A percentile compares a stretch with the other conserved stretches of the same genome.
Evolutionary conservation across 2,797 vertebrate genomes (phyloP).

Genomic region (Sylvilagus floridanus): DNA sequence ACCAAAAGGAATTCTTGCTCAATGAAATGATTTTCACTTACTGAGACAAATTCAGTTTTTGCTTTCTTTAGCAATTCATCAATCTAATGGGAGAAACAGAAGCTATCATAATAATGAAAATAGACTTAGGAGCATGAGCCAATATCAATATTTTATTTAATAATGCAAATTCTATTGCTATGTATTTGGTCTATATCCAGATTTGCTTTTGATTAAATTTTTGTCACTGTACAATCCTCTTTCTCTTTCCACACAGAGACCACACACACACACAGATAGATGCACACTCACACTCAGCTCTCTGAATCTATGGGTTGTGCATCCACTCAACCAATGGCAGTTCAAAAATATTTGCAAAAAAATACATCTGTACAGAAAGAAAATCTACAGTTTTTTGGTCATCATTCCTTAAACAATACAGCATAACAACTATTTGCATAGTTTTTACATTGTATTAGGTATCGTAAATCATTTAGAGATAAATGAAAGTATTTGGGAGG

Average conservation of each 20-base stretch:
- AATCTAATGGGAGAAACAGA: conserved; percentile 76
- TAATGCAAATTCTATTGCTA: conserved; percentile 69
- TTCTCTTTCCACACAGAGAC: not conserved
- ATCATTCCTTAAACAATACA: no score
- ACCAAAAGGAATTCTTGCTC: conserved; percentile 62
- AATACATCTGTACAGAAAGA: no score
- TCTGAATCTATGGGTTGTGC: no score
- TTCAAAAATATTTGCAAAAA: no score
- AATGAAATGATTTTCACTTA: conserved; percentile 75
- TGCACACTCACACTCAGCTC: not conserved
- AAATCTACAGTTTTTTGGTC: no score
- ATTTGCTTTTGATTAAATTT: conserved; percentile 79
- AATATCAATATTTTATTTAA: conserved; percentile 74
- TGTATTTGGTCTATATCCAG: conserved; percentile 67
- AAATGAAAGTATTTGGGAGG: no score
- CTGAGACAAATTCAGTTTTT: conserved; percentile 71
- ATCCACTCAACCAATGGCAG: no score
- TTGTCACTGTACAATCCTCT: not conserved
- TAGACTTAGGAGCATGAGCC: conserved; percentile 59
- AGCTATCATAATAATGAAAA: conserved; percentile 72
- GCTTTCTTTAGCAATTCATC: conserved; percentile 76
- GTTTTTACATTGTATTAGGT: no score
- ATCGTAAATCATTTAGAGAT: no score
- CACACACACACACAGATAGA: not conserved
- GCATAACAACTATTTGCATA: no score